Evolutionary conservation across 2,797 vertebrate species (phyloP), one percentile per base, ranked within the genome.

Genomic region (Eremophila alpestris): DNA sequence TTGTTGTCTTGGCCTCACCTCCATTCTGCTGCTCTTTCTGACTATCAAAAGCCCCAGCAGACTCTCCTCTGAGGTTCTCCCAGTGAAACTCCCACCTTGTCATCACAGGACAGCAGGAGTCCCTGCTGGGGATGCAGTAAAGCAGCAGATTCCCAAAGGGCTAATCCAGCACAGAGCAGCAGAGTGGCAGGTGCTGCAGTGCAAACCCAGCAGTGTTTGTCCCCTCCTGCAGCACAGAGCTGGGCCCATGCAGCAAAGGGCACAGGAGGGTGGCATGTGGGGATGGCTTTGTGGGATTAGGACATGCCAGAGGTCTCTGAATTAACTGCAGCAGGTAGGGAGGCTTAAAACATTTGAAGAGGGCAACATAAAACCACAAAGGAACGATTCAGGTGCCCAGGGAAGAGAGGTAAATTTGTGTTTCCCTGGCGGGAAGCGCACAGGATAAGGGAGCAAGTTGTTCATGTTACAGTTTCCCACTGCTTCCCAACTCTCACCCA

Each of bases 181-280:
- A 77, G 48, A 49, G 20, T 30, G 2, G 58, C 32, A 38, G 17
- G 63, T 12, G 32, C 54, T 11, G 60, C 63, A 40, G n/a, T 23
- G 65, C 8, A 7, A 54, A 73, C 4, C 26, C 59, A 56, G 54
- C 3, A 3, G 27, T 10, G 27, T 23, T 24, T 27, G 40, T 32
- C 59, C 80, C 73, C 6, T 20, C 68, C 48, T 77, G 40, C 68
- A 38, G 40, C 49, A 68, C 16, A 1, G 62, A 60, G 32, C 32
- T 32, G 41, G 77, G 26, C 10, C 21, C 10, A 2, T 0, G 30
- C 9, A 3, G 63, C 2, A 1, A 2, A 2, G n/a, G 15, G 34
- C 1, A 36, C 15, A 3, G 63, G 46, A 76, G 49, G 36, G 34
- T 18, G 22, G 19, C 3, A 7, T 26, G 26, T 34, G 49, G 8